Evolutionary conservation across 2,113 vertebrate genomes (phyloP).

Genomic region (Mustela lutreola): DNA sequence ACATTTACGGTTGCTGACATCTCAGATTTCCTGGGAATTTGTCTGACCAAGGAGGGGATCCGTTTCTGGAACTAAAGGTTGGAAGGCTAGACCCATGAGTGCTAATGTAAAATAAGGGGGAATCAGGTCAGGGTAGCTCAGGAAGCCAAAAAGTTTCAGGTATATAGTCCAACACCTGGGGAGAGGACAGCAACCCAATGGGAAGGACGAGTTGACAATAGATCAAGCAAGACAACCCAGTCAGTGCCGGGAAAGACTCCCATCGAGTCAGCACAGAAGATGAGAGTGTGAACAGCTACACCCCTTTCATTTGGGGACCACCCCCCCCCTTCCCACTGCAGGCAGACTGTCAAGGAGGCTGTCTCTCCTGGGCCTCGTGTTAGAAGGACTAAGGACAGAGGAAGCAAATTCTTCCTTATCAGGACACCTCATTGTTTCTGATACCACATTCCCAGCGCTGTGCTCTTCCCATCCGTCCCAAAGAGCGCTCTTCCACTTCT

Average conservation of each 20-base stretch:
- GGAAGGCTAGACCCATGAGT: not conserved
- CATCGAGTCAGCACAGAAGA: not conserved
- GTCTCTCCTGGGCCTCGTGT: not conserved
- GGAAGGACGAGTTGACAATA: not conserved
- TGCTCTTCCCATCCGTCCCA: not conserved
- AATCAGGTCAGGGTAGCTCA: not conserved
- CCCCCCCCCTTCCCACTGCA: rapidly evolving
- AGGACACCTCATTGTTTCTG: not conserved
- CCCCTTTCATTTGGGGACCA: not conserved
- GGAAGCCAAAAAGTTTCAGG: not conserved
- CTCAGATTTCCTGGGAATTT: not conserved
- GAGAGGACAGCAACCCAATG: not conserved
- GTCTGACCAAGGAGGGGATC: not conserved
- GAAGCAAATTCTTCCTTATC: not conserved
- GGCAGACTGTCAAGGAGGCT: not conserved
- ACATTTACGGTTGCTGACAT: not conserved
- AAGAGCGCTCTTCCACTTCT: not conserved
- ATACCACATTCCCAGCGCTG: not conserved
- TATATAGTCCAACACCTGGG: too few relatives aligned
- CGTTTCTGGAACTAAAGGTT: not conserved
- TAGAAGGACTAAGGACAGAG: not conserved
- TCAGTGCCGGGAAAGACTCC: not conserved
- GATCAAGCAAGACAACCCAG: not conserved
- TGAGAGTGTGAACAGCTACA: not conserved
- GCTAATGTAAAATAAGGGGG: not conserved